Evolutionary conservation across 2,888 invertebrate genomes (phyloP), one percentile per base, ranked within the genome.

Genomic region (Schizaphis graminum): DNA sequence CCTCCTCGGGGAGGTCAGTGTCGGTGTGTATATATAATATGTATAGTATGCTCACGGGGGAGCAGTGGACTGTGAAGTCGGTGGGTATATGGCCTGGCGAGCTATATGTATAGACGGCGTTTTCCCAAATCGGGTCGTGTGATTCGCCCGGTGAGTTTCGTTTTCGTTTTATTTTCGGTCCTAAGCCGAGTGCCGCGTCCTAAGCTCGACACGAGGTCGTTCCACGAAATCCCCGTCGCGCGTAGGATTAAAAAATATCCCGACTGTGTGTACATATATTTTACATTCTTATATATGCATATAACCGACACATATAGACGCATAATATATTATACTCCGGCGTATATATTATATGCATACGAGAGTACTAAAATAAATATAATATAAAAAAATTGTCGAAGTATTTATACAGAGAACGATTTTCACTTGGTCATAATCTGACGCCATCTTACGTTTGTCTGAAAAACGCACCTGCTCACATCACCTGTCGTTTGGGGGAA

Each of bases 401-500:
- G 11, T 26, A 56, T 49, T 53, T 56, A 1, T 41, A 21, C 26
- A 26, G 53, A 11, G 35, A 53, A 56, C 53, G 56, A 41, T 53
- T 86, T 86, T 86, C 24, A 56, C 89, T 35, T 24, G 56, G n/a
- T 53, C 89, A 10, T 49, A 49, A 53, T n/a, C 21, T 28, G 28
- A 24, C 41, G 84, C 24, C 35, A 8, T 21, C 8, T 53, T 56
- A 28, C 21, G n/a, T 61, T 44, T 56, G 53, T 24, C 47, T n/a
- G 3, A n/a, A 77, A 77, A 84, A 89, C n/a, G 89, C 93, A 93
- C 93, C 93, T 93, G 93, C 93, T 26, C 13, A 10, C 49, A 26
- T 24, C 93, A 93, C 89, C 93, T 93, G 93, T 84, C 93, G 93
- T 53, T 56, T 35, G 28, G 61, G 7, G 35, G 67, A 10, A 49